Evolutionary conservation across 2,888 invertebrate species (phyloP), one percentile per base, ranked within the genome.

Genomic region (Rhagium mordax): DNA sequence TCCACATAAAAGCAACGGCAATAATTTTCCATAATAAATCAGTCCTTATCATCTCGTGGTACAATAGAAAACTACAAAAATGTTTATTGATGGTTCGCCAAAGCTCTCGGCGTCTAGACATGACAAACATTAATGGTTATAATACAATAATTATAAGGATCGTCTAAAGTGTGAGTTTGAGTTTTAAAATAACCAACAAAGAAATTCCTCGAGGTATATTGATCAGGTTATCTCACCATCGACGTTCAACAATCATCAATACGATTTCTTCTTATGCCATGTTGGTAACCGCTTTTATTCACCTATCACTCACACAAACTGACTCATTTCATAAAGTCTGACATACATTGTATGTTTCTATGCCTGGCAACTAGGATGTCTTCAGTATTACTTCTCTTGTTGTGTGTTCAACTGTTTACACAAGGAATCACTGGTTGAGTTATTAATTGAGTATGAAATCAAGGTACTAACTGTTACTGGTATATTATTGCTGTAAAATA

Each of bases 21-120:
- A 73, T 73, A 70, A 73, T 73, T 73, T 73, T 62, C 65, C 65
- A 70, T 70, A 70, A 73, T 73, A 73, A 73, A 73, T 73, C 73
- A 73, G 69, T 49, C 53, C 65, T 65, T 70, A 70, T 73, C 60
- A 69, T 33, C 51, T 29, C 48, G 47, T 49, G 73, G 61, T 66
- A 73, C 73, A 73, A 73, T 73, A 64, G 73, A 51, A 61, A 65
- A 64, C 69, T 70, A 53, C 65, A 61, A 55, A 69, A 61, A n/a
- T 66, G 41, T 69, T 73, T 73, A 73, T 73, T 62, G 67, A 57
- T n/a, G 51, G 71, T 65, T 66, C 49, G 53, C 55, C 47, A 49
- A 55, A 53, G 49, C 66, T 27, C 29, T 20, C 47, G 16, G 57
- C 59, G 73, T 73, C 73, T 73, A 73, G 73, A 73, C 72, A 69